Base-by-base conservation (phyloP, 2,113 vertebrate species). In the Sinocyclocheilus grahami region DNA sequence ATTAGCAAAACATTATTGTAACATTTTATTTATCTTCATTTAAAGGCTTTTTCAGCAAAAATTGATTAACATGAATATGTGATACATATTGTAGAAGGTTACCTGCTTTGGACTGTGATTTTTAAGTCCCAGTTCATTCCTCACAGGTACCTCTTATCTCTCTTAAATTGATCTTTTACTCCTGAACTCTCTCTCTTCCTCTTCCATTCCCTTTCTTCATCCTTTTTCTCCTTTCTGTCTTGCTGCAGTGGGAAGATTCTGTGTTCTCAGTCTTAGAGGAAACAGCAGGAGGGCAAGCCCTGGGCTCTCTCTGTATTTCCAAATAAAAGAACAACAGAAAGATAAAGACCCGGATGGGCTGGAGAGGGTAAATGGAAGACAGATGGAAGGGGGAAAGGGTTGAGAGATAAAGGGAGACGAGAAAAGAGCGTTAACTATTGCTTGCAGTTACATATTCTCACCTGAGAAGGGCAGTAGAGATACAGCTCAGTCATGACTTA, bases 401-500 rank as follows among this genome's bases (percentile, higher is more conserved):
- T 39, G 18, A 65, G 69, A 51, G 67, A 79, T 77, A 72, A 46
- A 58, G 27, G 72, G 27, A 51, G 7, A 37, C 18, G 55, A 65
- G 6, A 51, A 51, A n/a, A 51, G 78, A n/a, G 48, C 18, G 0
- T 39, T 16, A 53, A 60, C 9, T 12, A 24, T 16, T 60, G 18
- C 39, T 69, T 90, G 92, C 88, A 92, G 90, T 93, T 90, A 0
- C 88, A 83, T 11, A 1, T 81, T 65, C 74, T 71, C 30, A 80
- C 93, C 95, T 95, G 93, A 89, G 91, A 93, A 94, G 89, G 93
- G 94, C 93, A 93, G 94, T 92, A 94, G 89, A 93, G 94, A 94
- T 91, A 90, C 92, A 94, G 94, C 87, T 91, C 87, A 93, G 85
- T 74, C 87, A 51, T 63, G 86, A 83, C 62, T 71, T 33, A 55